Base-by-base conservation (phyloP, 2,888 invertebrate genomes). In the Isoperla grammatica region DNA sequence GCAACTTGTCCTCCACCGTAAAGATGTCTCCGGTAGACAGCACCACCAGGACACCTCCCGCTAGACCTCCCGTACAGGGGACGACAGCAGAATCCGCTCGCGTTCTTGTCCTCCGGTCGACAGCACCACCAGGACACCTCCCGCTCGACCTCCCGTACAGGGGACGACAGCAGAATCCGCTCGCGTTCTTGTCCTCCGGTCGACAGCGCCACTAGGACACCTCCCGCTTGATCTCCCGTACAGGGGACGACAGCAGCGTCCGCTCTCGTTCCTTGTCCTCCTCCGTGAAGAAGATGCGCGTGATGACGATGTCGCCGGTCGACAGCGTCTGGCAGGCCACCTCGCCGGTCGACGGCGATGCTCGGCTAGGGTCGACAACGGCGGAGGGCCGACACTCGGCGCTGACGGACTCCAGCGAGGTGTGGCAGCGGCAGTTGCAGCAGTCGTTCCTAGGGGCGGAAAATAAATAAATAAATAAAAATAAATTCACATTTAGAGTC, bases 281-380 rank as follows among this genome's bases (percentile, higher is more conserved):
- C 66, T 82, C 81, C 45, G 78, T 79, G 67, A 79, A 79, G 70
- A 78, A 85, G 69, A 93, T 90, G 75, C 89, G 87, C 46, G 92
- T 93, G 69, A 94, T 91, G 57, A 93, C 93, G 70, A 95, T 90
- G 73, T 94, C 94, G 54, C 94, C 94, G 15, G 94, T 94, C 72
- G 92, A 92, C 49, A 92, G 78, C 1, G 94, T 94, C 75, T 95
- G 94, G 61, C 88, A 86, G 35, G 84, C 85, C 61, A 84, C 80
- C 67, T 83, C 82, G 9, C 71, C 13, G 20, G 74, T 20, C 37
- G 37, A 20, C 39, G 35, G 20, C 29, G 23, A 15, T 8, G 19
- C 12, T n/a, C 22, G 8, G 35, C 35, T 55, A 54, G 56, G 20
- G 35, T 15, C 19, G 23, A 15, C n/a, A 23, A 5, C 23, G 13